Conservation (phyloP, 2,888 invertebrate species). For the Habrosyne pyritoides region DNA sequence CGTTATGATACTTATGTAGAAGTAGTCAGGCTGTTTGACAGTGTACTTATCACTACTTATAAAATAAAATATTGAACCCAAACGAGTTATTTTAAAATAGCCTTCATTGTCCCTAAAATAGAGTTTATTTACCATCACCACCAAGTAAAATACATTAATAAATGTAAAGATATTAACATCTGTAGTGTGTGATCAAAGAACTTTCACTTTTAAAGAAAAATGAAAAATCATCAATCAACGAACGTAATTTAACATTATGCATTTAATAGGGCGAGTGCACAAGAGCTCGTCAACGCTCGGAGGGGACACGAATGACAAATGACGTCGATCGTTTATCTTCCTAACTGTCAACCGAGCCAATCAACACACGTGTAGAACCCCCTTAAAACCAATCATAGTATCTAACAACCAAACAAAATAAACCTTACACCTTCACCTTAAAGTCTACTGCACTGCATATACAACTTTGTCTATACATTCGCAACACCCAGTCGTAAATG, state of each 20-base stretch:
- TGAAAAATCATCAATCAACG: constrained; percentile 66
- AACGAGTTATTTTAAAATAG: no score
- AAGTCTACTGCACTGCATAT: constrained; percentile 20
- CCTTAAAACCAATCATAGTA: constrained; percentile 42
- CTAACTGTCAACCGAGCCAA: constrained; percentile 78
- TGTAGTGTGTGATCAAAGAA: constrained; percentile 15
- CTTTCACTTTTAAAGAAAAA: constrained; percentile 18
- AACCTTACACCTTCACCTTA: constrained; percentile 26
- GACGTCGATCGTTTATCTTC: constrained; percentile 78
- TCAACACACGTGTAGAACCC: constrained; percentile 72
- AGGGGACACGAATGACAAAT: constrained; percentile 74
- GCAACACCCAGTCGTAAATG: constrained; percentile 44
- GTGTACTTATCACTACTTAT: no score
- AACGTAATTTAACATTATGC: constrained; percentile 69
- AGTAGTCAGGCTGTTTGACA: no score
- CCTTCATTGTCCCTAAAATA: no score
- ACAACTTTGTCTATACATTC: constrained; percentile 33
- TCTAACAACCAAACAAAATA: constrained; percentile 17
- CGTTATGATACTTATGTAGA: no score
- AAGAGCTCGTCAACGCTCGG: constrained; percentile 54
- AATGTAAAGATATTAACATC: constrained; percentile 2
- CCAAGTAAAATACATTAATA: neutral
- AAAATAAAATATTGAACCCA: no score
- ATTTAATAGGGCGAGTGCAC: constrained; percentile 74
- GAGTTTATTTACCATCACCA: no score